Evolutionary conservation across 2,797 vertebrate genomes (phyloP), one percentile per base, ranked within the genome.

Genomic region (Oreortyx pictus): DNA sequence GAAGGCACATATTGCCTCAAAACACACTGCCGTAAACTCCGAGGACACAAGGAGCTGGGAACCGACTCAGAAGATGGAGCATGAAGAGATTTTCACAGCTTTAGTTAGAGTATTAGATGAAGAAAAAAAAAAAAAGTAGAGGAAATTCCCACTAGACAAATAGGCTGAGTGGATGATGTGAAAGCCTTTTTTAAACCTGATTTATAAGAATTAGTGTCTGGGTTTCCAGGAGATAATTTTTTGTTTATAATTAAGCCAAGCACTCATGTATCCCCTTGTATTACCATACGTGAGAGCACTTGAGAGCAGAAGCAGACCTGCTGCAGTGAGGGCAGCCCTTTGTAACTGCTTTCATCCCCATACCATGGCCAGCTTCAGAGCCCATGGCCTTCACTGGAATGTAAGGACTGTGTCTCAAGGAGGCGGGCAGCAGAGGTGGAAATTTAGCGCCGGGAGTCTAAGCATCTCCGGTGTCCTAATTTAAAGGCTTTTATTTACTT

Each of bases 191-290:
- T 24, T 44, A 78, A 78, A 78, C 18, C 41, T 49, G 33, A 75
- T 12, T 67, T 73, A 52, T 43, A 57, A n/a, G n/a, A 87, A 76
- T 29, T 29, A 85, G 23, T 3, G 1, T 50, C 7, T 9, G 52
- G 56, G 62, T 90, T 94, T 94, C 73, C 76, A 92, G 85, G 70
- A 91, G 87, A 70, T 72, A 83, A 77, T 74, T 93, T 89, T 52
- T 86, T 94, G 79, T 94, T 92, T 85, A 44, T 92, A 94, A 94
- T 96, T 90, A 93, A 83, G 81, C 35, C 5, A 61, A 66, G 27
- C 73, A 78, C 75, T 94, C 0, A 0, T 70, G 37, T 60, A 72
- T 66, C 76, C 88, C 82, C 25, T 94, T 60, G 5, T 43, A 24
- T 83, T 91, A 10, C 33, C 61, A 39, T 56, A 68, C 35, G 31